Evolutionary conservation across 1,140 invertebrate species (phyloP), one percentile per base, ranked within the genome.

Genomic region (Drosophila serrata): DNA sequence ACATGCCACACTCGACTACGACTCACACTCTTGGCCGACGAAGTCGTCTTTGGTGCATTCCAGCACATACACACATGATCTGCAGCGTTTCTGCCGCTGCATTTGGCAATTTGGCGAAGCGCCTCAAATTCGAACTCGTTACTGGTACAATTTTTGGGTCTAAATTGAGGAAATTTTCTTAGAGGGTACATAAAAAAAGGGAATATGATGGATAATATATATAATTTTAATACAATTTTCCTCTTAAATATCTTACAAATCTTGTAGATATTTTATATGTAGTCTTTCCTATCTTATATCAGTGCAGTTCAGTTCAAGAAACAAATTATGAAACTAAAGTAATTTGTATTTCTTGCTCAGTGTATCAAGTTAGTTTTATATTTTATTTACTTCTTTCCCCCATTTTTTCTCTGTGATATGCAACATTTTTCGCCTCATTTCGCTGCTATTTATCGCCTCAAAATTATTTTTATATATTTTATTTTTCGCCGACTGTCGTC

Each of bases 61-160:
- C 68, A 48, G 27, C 29, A 65, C 62, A 65, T 65, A 69, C 29
- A 63, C 19, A 33, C 39, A 35, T 57, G 65, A 43, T 13, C 46
- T 13, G 33, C 29, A 51, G 29, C 43, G 19, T 69, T 55, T 69
- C 48, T 43, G 65, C 46, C 48, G 65, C 70, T 56, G 58, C 74
- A 59, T 87, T 87, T 90, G 87, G 81, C 73, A 90, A 87, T 80
- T 79, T 67, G 77, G 45, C 82, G 79, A 86, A 87, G 82, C 69
- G 59, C 64, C 49, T 53, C 58, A 77, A 87, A 88, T 88, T 82
- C n/a, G 72, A 88, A 90, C 73, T 68, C 85, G 78, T 81, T 81
- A 68, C 76, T 84, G 85, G 72, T 90, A 90, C 77, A 90, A 70
- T 84, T 88, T 87, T 69, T n/a, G 48, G 76, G 51, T 64, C n/a